Base-by-base conservation (phyloP, 1,140 invertebrate genomes). In the Nautilus pompilius region DNA sequence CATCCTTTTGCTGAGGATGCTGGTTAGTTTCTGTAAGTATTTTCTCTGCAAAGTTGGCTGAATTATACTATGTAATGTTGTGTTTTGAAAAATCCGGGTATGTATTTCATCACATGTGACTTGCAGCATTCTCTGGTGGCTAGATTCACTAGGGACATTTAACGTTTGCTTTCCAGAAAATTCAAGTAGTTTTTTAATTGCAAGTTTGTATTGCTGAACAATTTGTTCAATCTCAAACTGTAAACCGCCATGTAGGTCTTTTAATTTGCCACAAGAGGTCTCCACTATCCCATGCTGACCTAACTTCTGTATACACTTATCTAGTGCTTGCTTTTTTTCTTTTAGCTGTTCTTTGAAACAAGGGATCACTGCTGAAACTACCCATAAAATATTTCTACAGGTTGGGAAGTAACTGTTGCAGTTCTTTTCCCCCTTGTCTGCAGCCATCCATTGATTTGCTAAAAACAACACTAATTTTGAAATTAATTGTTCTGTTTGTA, bases 41-140 rank as follows among this genome's bases (percentile, higher is more conserved):
- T 53, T 28, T 28, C 24, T 4, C 17, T 53, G 26, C 13, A 28
- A 15, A 5, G 22, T 28, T 53, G 49, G 49, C 29, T 53, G 24
- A 53, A 53, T 53, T 5, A 53, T 53, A 20, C 24, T 15, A 6
- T 28, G 29, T 15, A 53, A 28, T 3, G 49, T 28, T 6, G 24
- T 24, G 24, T 53, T 53, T 13, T 26, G 49, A 28, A 53, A 53
- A 15, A 53, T 53, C 5, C 49, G 49, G 17, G 17, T 53, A 15
- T 53, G 24, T 8, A 53, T 13, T 24, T 53, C 49, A 17, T 20
- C 49, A 41, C 36, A 15, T 41, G 36, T 41, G 13, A 95, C 86
- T 46, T 91, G 91, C 60, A 96, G 83, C 32, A 95, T 88, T 33
- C 93, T 84, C 82, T 96, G 94, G 82, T 96, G 94, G 22, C 91